phyloP scores from a whole-genome alignment of 2,888 invertebrate genomes.

The Palloptera scutellata region DNA sequence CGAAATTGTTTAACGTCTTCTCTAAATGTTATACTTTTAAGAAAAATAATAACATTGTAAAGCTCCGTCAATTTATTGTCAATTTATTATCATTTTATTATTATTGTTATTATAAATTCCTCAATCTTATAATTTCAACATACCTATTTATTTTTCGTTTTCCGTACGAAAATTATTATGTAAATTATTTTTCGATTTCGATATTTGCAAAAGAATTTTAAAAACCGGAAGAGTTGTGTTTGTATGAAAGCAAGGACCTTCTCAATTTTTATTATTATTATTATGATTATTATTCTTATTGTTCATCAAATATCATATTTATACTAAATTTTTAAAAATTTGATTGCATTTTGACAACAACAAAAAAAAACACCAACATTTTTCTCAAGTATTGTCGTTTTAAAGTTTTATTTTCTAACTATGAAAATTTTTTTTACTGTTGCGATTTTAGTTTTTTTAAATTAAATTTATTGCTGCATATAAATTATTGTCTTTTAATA shows the following conservation, averaged over 20 bases:
- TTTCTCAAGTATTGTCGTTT: too few relatives aligned
- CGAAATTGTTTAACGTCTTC: constrained; percentile 23
- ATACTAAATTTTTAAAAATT: too few relatives aligned
- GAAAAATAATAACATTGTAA: constrained; percentile 37
- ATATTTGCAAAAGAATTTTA: constrained; percentile 33
- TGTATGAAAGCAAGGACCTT: constrained; percentile 62
- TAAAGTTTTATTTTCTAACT: too few relatives aligned
- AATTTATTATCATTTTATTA: constrained; percentile 24
- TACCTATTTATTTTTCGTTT: constrained; percentile 18
- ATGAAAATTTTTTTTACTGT: too few relatives aligned
- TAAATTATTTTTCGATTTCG: constrained; percentile 1
- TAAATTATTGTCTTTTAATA: too few relatives aligned
- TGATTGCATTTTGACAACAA: too few relatives aligned
- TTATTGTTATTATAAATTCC: constrained; percentile 26
- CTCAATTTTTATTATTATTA: constrained; percentile 55
- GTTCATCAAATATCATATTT: too few relatives aligned
- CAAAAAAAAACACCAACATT: too few relatives aligned
- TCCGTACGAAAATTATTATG: neutral
- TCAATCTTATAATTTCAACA: constrained; percentile 24
- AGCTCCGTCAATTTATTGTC: constrained; percentile 41
- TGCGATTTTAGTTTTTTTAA: neutral
- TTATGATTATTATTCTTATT: constrained; percentile 1
- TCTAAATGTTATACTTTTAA: constrained; percentile 22
- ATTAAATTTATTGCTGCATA: too few relatives aligned
- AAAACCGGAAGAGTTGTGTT: constrained; percentile 33